Base-by-base conservation (phyloP, 2,113 vertebrate species). In the Fulica atra region DNA sequence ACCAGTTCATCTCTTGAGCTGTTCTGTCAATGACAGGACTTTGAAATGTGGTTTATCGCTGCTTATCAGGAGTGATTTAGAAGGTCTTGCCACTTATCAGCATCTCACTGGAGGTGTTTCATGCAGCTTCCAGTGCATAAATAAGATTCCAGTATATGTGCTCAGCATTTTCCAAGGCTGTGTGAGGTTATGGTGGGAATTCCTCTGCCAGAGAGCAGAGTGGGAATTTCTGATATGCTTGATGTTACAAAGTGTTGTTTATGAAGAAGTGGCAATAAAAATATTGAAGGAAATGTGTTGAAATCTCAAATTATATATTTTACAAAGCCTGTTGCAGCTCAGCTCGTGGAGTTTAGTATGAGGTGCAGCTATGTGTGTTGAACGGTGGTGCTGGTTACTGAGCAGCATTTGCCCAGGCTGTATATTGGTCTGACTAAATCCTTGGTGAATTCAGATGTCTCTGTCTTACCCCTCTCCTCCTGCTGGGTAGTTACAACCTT, bases 71-170 rank as follows among this genome's bases (percentile, higher is more conserved):
- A 83, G 56, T 11, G 12, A 51, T 40, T 28, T 57, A 69, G 66
- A 56, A 86, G 65, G 13, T 35, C 38, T 77, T 68, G 17, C 53
- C 54, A 35, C 53, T 18, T 46, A 5, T 1, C 35, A 46, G 20
- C 53, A 15, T 33, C 53, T 83, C 10, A 9, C 38, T 36, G 66
- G 48, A 73, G 71, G 56, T 16, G 44, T 44, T 74, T 50, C 5
- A 2, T 8, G 38, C 79, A 65, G 31, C n/a, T 53, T 69, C 64
- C 13, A 3, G 61, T 70, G 40, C 40, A 28, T 50, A 80, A 83
- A 42, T 44, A 25, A 21, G 28, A 2, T 61, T 61, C 73, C 28
- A 33, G 0, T 72, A 0, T 16, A 21, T 3, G 8, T 40, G 13
- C 38, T 88, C 82, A 57, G 33, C 24, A 4, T 76, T 92, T 82